Evolutionary conservation across 2,888 invertebrate genomes (phyloP), one percentile per base, ranked within the genome.

Genomic region (Epinotia demarniana): DNA sequence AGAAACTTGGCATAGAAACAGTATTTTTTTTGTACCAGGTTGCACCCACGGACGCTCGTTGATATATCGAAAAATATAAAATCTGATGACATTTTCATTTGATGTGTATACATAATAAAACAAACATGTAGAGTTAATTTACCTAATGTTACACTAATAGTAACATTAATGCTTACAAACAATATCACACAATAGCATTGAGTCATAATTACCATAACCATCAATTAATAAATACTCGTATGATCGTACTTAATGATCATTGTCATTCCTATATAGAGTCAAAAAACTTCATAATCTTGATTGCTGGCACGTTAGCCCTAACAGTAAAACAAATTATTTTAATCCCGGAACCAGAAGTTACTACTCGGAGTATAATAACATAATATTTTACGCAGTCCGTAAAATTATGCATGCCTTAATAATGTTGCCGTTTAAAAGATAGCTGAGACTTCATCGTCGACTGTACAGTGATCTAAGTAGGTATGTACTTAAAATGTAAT

Each of bases 401-500:
- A 67, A 68, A 18, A 69, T 68, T 62, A 55, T 53, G 55, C 46
- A 60, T 53, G 19, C 60, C 58, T 66, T 55, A 33, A 71, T 71
- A 71, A 71, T 67, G 58, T 75, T 27, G 67, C 71, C 33, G 71
- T 72, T 75, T 19, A 53, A 75, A 67, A 67, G 46, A 75, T 67
- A 66, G 49, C 70, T 13, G 61, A 66, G 39, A 57, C 63, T 53
- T 49, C 27, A 11, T 18, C 64, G 57, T 49, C 58, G 67, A 27
- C 46, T 23, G 27, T 27, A 49, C n/a, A 68, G 43, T 33, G 73
- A 60, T 83, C 82, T 85, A 86, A 85, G 84, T 85, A 87, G 81
- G 81, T 82, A 82, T 81, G 84, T 86, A 85, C 85, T 89, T 89
- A 87, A 89, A 90, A 87, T 84, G 86, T 87, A 89, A 90, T 90